Evolutionary conservation across 2,888 invertebrate genomes (phyloP).

Genomic region (Asteroscopus sphinx): DNA sequence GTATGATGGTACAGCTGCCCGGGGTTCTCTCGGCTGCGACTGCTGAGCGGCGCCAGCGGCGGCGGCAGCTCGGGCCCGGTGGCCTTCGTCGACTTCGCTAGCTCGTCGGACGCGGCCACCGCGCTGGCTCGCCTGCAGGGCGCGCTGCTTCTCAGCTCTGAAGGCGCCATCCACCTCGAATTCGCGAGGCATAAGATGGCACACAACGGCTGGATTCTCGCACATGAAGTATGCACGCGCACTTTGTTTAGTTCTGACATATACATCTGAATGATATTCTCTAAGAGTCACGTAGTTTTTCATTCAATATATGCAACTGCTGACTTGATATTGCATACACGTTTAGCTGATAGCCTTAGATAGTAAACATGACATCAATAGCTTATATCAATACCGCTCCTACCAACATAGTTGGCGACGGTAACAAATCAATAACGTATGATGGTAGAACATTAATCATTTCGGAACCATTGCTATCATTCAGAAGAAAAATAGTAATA

Average conservation of each 20-base stretch:
- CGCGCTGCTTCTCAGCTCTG: constrained; percentile 98
- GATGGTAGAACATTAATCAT: constrained; percentile 9
- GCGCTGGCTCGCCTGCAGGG: constrained; percentile 98
- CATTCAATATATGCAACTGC: constrained; percentile 4
- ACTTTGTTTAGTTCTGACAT: constrained; percentile 61
- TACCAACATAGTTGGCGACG: neutral
- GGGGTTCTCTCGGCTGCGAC: constrained; percentile 99
- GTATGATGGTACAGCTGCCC: constrained; percentile 96
- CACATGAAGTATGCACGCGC: constrained; percentile 89
- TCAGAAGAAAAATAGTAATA: constrained; percentile 10
- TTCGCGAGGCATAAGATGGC: constrained; percentile 99
- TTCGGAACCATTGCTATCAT: constrained; percentile 20
- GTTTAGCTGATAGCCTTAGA: constrained; percentile 1
- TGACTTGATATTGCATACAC: constrained; percentile 7
- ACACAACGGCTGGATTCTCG: constrained; percentile 90
- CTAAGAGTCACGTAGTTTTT: constrained; percentile 19
- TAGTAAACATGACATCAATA: constrained; percentile 9
- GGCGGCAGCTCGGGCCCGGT: constrained; percentile 93
- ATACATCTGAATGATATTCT: constrained; percentile 28
- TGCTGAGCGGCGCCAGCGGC: constrained; percentile 94
- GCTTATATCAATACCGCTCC: constrained; percentile 10
- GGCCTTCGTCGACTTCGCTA: constrained; percentile 99
- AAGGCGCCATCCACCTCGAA: constrained; percentile 99
- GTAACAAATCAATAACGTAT: neutral
- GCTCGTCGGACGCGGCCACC: constrained; percentile 96